Evolutionary conservation across 2,113 vertebrate species (phyloP).

Genomic region (Narcine bancroftii): DNA sequence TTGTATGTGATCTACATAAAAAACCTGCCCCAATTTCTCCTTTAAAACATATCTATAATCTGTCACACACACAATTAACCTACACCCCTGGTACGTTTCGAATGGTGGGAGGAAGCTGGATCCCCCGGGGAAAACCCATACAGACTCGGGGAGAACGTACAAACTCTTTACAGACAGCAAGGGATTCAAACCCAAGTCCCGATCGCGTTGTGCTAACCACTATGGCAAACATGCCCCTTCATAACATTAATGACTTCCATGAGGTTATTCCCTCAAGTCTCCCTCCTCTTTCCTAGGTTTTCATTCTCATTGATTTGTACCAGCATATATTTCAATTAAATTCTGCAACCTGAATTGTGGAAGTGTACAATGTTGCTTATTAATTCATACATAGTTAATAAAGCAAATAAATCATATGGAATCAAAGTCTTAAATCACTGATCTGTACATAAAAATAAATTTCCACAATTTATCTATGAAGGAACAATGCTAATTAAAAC

Average conservation of each 20-base stretch:
- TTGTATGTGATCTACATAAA: no score
- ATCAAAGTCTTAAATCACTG: not conserved
- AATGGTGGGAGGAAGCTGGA: no score
- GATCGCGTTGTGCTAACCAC: no score
- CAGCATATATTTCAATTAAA: not conserved
- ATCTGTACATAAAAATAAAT: not conserved
- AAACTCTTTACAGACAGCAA: no score
- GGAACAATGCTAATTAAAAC: constrained; percentile 23
- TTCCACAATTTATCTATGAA: not conserved
- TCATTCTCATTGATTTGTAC: not conserved
- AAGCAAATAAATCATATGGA: not conserved
- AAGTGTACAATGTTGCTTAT: not conserved
- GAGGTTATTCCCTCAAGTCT: not conserved
- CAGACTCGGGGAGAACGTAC: no score
- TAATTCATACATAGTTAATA: not conserved
- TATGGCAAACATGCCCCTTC: not conserved
- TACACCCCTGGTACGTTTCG: no score
- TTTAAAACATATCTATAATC: no score
- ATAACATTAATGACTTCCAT: not conserved
- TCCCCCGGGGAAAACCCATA: no score
- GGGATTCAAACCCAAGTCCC: no score
- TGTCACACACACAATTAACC: no score
- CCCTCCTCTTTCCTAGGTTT: not conserved
- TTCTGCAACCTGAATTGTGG: not conserved
- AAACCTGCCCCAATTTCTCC: no score